A percentile compares a stretch with the other conserved stretches of the same genome.
phyloP scores from a whole-genome alignment of 37 sponge, comb jelly and placozoan species.

The Oscarella lobularis region DNA sequence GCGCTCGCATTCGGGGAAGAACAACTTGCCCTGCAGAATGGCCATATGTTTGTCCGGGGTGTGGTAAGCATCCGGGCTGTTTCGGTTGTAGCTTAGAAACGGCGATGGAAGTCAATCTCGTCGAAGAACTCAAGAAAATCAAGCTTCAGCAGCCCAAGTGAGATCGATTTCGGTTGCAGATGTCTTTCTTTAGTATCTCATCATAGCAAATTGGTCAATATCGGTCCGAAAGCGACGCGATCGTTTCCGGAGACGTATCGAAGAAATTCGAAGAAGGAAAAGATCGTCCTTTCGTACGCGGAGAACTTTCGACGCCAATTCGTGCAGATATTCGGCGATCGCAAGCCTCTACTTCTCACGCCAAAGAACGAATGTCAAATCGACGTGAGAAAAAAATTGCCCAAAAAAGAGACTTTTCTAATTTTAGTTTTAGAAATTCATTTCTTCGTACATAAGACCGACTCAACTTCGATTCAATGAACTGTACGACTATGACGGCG shows the following conservation, averaged over 20 bases:
- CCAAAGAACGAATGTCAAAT: slow-evolving; percentile 74
- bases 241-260: slow-evolving; percentile 42
- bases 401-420: slow-evolving; percentile 1
- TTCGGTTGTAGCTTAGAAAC: too few relatives aligned
- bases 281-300: slow-evolving; percentile 50
- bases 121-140: too few relatives aligned
- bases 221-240: not conserved
- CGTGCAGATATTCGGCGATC: slow-evolving; percentile 74
- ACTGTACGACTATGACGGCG: slow-evolving; percentile 83
- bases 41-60: not conserved
- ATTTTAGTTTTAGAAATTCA: slow-evolving; percentile 45
- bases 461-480: slow-evolving; percentile 78
- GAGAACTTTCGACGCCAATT: slow-evolving; percentile 91
- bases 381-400: slow-evolving; percentile 31
- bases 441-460: slow-evolving; percentile 82
- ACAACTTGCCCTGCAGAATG: not conserved
- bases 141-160: too few relatives aligned
- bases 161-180: too few relatives aligned
- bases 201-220: not conserved
- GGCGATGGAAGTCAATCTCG: too few relatives aligned
- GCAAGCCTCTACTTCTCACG: slow-evolving; percentile 75
- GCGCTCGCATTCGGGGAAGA: not conserved
- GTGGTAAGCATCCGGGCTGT: too few relatives aligned
- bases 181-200: not conserved
- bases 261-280: slow-evolving; percentile 62